Conservation (phyloP, 2,888 invertebrate genomes). For the Diadegma fenestrale region DNA sequence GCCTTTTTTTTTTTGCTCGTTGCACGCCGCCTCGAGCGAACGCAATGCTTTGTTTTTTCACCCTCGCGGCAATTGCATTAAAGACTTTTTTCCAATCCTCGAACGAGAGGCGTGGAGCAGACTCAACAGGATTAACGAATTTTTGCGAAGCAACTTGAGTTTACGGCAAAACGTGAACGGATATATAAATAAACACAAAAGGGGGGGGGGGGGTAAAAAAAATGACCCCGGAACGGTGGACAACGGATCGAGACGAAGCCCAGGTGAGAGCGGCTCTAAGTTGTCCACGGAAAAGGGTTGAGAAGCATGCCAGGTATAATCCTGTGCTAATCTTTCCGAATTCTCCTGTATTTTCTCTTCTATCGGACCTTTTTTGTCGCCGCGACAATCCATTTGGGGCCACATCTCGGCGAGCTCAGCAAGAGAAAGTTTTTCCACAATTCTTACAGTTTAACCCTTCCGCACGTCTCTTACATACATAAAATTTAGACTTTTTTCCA, state of each 20-base stretch:
- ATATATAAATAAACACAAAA: conserved; percentile 18
- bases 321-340: conserved; percentile 70
- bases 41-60: conserved; percentile 41
- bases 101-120: conserved; percentile 19
- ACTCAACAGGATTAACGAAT: conserved; percentile 61
- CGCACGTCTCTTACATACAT: background rate
- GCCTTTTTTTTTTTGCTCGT: conserved; percentile 39
- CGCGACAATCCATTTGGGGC: conserved; percentile 35
- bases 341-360: conserved; percentile 60
- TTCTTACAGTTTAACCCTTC: conserved; percentile 54
- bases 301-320: conserved; percentile 73
- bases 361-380: conserved; percentile 60
- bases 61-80: conserved; percentile 36
- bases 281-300: conserved; percentile 72
- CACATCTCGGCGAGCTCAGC: conserved; percentile 24
- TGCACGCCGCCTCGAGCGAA: conserved; percentile 30
- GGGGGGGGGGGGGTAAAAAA: background rate
- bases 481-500: conserved; percentile 23
- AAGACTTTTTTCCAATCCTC: conserved; percentile 61
- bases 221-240: conserved; percentile 14
- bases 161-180: conserved; percentile 39
- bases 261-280: conserved; percentile 11
- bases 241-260: background rate
- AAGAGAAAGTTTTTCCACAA: conserved; percentile 21
- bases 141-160: conserved; percentile 44